Percentiles rank a stretch among this genome's conserved stretches.
Conservation (phyloP, 2,113 vertebrate genomes). For the Lota lota region DNA sequence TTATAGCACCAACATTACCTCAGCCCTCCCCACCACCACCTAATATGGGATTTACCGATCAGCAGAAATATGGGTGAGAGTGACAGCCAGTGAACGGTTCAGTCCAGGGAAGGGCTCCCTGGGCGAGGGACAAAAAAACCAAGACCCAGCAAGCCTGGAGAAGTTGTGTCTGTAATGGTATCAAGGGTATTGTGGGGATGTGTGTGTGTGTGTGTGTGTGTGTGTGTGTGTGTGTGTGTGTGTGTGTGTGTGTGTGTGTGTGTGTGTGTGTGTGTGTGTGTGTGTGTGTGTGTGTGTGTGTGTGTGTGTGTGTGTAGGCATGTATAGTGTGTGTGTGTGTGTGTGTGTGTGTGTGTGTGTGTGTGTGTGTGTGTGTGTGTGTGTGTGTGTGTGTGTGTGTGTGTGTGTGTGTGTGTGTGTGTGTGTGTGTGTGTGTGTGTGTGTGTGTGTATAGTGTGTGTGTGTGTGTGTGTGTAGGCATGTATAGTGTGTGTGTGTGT, state of each 20-base stretch:
- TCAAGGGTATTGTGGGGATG: neutral
- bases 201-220: neutral
- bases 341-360: too few relatives aligned
- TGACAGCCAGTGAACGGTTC: conserved; percentile 37
- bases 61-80: conserved; percentile 30
- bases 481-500: neutral
- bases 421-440: neutral
- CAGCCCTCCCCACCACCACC: neutral
- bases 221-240: neutral
- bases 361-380: too few relatives aligned
- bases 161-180: conserved; percentile 2
- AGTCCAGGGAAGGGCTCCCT: neutral
- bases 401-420: neutral
- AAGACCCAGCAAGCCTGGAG: neutral
- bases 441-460: too few relatives aligned
- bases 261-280: too few relatives aligned
- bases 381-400: neutral
- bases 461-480: too few relatives aligned
- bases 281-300: neutral
- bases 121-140: neutral
- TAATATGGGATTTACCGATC: conserved; percentile 26
- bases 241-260: too few relatives aligned
- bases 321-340: too few relatives aligned
- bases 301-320: too few relatives aligned
- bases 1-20: too few relatives aligned